Evolutionary conservation across 2,113 vertebrate species (phyloP).

Genomic region (Cinclus cinclus): DNA sequence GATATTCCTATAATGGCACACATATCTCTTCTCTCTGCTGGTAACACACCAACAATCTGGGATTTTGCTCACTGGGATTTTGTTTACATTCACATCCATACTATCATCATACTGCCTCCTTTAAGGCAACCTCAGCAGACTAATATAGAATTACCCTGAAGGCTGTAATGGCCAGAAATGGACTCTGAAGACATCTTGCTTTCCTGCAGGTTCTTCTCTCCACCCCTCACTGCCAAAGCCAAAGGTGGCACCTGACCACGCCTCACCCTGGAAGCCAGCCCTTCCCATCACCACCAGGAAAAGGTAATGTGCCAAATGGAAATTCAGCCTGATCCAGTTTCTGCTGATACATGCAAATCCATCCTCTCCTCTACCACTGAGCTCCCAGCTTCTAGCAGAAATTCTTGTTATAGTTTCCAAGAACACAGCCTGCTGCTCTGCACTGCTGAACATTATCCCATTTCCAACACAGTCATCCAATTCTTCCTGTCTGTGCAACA

Average conservation of each 20-base stretch:
- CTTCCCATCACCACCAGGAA: neutral
- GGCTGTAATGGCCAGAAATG: neutral
- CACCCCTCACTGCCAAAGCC: neutral
- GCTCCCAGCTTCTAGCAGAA: neutral
- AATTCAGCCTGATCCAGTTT: neutral
- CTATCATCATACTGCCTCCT: neutral
- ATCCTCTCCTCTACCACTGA: neutral
- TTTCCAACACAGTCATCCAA: neutral
- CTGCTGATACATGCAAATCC: neutral
- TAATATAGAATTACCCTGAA: rapidly evolving
- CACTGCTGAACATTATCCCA: neutral
- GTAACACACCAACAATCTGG: neutral
- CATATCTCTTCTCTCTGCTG: neutral
- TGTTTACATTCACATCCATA: neutral
- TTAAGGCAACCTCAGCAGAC: neutral
- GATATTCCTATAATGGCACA: neutral
- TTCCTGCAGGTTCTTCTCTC: neutral
- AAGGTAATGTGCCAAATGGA: neutral
- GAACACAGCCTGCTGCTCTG: neutral
- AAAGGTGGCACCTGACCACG: neutral
- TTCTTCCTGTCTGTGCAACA: neutral
- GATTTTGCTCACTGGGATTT: neutral
- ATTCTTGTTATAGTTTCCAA: neutral
- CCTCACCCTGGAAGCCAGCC: neutral
- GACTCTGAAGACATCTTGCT: neutral